A percentile compares a stretch with the other conserved stretches of the same genome.
These are phyloP conservation scores for Sinhomidia bicolor DNA, from an alignment of 2,888 invertebrate genomes.

Conservation along the genomic window DNA sequence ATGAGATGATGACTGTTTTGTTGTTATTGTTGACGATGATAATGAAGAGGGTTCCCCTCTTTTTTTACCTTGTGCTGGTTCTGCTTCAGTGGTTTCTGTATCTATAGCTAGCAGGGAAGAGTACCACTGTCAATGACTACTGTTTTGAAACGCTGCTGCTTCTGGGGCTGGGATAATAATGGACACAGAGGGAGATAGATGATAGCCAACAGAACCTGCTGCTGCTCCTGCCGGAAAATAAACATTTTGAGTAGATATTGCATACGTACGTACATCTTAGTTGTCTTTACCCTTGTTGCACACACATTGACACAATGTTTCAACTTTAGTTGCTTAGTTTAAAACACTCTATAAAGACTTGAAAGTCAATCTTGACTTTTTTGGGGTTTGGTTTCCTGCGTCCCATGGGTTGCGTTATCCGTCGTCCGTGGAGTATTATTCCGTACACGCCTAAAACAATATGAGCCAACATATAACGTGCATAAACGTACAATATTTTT, in stretches of 20 bases:
- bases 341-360: neutral
- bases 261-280: neutral
- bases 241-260: neutral
- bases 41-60: slow-evolving; percentile 30
- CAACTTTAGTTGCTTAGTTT: neutral
- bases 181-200: slow-evolving; percentile 10
- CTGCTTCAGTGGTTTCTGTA: slow-evolving; percentile 21
- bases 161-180: slow-evolving; percentile 6
- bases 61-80: slow-evolving; percentile 28
- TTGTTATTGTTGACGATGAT: slow-evolving; percentile 32
- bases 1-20: slow-evolving; percentile 14
- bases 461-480: neutral
- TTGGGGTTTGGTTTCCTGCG: slow-evolving; percentile 43
- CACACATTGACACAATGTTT: too few species aligned
- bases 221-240: slow-evolving; percentile 26
- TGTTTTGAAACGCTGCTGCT: slow-evolving; percentile 18
- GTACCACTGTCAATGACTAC: slow-evolving; percentile 25
- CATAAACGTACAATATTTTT: slow-evolving; percentile 3
- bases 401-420: neutral
- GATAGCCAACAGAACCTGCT: slow-evolving; percentile 11
- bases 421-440: neutral
- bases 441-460: slow-evolving; percentile 14
- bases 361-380: slow-evolving; percentile 6
- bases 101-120: neutral
- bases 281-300: neutral